These are phyloP conservation scores for Atherix ibis DNA, from an alignment of 2,888 invertebrate species.

Conservation along the genomic window DNA sequence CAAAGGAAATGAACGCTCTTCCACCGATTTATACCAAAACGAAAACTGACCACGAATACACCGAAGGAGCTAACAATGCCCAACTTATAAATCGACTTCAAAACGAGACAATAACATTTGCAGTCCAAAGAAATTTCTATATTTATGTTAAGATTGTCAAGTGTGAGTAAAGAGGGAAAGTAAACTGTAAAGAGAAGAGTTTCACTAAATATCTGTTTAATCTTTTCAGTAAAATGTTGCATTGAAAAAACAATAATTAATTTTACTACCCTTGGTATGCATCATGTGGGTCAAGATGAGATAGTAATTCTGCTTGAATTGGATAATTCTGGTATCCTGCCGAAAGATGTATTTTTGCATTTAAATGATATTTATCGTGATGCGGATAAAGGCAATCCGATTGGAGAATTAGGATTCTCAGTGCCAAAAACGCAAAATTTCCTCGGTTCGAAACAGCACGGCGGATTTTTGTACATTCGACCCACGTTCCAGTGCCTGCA, in stretches of 20 bases:
- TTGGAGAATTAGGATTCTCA: conserved; percentile 53
- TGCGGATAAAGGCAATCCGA: conserved; percentile 49
- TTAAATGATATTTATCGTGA: conserved; percentile 55
- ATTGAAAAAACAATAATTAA: conserved; percentile 59
- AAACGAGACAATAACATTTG: conserved; percentile 51
- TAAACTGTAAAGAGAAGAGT: background rate
- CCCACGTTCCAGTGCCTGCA: conserved; percentile 69
- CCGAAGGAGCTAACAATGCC: conserved; percentile 34
- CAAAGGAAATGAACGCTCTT: conserved; percentile 33
- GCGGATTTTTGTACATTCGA: conserved; percentile 67
- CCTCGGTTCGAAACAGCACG: conserved; percentile 54
- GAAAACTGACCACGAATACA: conserved; percentile 23
- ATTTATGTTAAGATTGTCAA: conserved; percentile 58
- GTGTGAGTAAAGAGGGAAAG: conserved; percentile 39
- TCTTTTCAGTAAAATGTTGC: conserved; percentile 53
- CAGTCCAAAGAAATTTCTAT: conserved; percentile 56
- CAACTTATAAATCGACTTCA: conserved; percentile 41
- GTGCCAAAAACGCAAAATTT: conserved; percentile 36
- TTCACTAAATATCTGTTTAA: background rate
- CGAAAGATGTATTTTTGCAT: conserved; percentile 60
- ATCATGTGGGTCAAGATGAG: conserved; percentile 70
- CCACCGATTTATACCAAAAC: conserved; percentile 35
- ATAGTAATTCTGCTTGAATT: conserved; percentile 57
- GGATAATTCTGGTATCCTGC: conserved; percentile 39
- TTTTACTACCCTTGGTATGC: conserved; percentile 59